A percentile compares a stretch with the other conserved stretches of the same genome.
Conservation (phyloP, 2,113 vertebrate species). For the Macaca fascicularis region DNA sequence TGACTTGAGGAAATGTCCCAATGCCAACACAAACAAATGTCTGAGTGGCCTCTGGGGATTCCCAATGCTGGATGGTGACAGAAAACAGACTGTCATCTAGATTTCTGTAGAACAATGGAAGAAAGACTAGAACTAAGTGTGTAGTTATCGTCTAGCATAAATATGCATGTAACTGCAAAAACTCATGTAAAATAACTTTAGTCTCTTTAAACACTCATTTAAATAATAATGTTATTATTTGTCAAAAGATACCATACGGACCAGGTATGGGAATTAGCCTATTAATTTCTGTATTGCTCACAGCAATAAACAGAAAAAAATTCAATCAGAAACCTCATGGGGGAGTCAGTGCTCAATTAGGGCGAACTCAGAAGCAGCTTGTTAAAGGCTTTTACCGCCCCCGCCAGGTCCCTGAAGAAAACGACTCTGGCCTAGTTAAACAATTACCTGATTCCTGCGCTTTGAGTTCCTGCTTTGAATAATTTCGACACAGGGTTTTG, state of each 20-base stretch:
- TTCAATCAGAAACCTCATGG: background rate
- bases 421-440: background rate
- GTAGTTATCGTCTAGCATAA: background rate
- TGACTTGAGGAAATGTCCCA: slow-evolving; percentile 1
- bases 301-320: background rate
- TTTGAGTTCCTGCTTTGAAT: slow-evolving; percentile 13
- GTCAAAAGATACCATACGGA: background rate
- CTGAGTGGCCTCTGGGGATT: background rate
- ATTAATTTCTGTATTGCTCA: background rate
- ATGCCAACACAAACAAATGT: background rate
- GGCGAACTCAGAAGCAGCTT: background rate
- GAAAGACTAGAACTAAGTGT: background rate
- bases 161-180: background rate
- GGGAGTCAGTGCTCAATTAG: background rate
- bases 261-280: background rate
- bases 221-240: background rate
- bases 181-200: background rate
- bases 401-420: background rate
- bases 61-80: background rate
- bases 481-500: background rate
- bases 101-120: background rate
- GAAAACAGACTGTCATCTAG: background rate
- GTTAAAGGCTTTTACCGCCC: background rate
- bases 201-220: background rate
- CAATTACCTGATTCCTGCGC: background rate